Evolutionary conservation across 2,888 invertebrate genomes (phyloP).

Genomic region (Tetranychus piercei): DNA sequence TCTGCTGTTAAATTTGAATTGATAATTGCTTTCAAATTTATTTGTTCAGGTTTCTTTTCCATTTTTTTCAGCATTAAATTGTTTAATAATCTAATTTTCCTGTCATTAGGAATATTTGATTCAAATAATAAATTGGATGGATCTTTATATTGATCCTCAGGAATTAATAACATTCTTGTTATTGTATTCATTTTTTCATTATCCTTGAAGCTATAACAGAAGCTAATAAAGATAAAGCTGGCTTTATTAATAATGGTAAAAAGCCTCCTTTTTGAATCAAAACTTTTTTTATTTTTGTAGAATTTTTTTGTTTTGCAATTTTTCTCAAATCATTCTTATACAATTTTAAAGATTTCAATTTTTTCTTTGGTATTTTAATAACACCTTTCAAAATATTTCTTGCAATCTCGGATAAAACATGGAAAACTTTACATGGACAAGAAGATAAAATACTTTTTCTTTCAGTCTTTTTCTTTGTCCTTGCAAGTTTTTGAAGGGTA

Average conservation of each 20-base stretch:
- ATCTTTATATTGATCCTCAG: too few species aligned
- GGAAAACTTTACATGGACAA: background rate
- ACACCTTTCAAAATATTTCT: background rate
- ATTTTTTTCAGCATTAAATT: too few species aligned
- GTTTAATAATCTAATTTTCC: too few species aligned
- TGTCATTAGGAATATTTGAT: too few species aligned
- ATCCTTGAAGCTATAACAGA: too few species aligned
- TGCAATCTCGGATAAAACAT: background rate
- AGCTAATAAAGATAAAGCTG: background rate
- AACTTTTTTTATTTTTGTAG: background rate
- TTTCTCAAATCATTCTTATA: background rate
- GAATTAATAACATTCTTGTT: too few species aligned
- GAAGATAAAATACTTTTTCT: background rate
- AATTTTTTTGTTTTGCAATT: background rate
- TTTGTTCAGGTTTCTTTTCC: too few species aligned
- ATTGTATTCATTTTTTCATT: too few species aligned
- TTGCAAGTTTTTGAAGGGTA: background rate
- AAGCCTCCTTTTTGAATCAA: background rate
- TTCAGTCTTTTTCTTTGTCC: background rate
- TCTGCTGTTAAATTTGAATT: too few species aligned
- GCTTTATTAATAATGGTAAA: background rate
- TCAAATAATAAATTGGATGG: too few species aligned
- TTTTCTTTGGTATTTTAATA: background rate
- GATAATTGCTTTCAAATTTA: too few species aligned
- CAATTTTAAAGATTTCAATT: background rate